A percentile compares a stretch with the other conserved stretches of the same genome.
Conservation (phyloP, 2,888 invertebrate species). For the Odontocolon sp. region DNA sequence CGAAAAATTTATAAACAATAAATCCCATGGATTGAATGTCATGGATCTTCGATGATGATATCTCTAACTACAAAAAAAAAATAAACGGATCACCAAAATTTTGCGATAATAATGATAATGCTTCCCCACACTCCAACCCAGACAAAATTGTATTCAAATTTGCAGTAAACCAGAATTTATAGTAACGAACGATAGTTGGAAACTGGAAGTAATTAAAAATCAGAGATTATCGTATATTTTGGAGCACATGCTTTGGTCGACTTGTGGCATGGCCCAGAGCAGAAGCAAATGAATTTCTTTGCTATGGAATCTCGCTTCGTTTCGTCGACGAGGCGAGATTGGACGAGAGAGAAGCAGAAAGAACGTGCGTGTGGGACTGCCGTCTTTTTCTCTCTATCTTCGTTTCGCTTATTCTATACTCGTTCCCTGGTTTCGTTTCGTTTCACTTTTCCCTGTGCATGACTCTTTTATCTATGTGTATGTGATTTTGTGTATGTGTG, state of each 20-base stretch:
- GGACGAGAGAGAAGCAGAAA: slow-evolving; percentile 31
- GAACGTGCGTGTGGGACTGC: slow-evolving; percentile 54
- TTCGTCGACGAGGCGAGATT: slow-evolving; percentile 17
- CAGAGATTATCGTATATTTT: not conserved
- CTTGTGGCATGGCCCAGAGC: slow-evolving; percentile 30
- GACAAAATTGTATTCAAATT: no score
- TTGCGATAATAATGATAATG: no score
- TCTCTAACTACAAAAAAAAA: no score
- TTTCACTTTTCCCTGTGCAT: not conserved
- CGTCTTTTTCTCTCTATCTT: slow-evolving; percentile 43
- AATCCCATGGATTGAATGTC: no score
- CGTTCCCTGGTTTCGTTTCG: slow-evolving; percentile 22
- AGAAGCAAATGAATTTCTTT: slow-evolving; percentile 27
- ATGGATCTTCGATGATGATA: no score
- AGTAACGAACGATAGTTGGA: no score
- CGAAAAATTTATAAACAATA: no score
- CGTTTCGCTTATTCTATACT: slow-evolving; percentile 27
- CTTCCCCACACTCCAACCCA: no score
- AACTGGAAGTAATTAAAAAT: not conserved
- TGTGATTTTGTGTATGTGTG: no score
- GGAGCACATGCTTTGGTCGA: slow-evolving; percentile 24
- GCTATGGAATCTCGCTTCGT: slow-evolving; percentile 42
- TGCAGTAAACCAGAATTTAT: no score
- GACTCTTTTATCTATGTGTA: no score
- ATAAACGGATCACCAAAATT: no score